Evolutionary conservation across 2,797 vertebrate species (phyloP), one percentile per base, ranked within the genome.

Genomic region (Percopsis omiscomaycus): DNA sequence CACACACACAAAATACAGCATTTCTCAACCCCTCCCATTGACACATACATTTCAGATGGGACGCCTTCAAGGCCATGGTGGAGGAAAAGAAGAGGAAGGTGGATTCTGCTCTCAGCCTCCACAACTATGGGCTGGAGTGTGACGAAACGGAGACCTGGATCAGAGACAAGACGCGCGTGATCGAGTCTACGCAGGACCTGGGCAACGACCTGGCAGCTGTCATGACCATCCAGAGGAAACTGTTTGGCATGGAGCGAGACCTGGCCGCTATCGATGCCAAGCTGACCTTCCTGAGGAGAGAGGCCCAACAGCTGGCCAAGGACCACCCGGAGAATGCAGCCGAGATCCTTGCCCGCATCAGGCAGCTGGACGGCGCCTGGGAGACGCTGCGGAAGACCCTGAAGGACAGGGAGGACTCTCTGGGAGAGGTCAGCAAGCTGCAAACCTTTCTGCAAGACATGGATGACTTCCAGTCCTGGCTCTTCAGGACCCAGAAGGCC

Each of bases 391-490:
- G 91, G 63, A 74, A 78, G 0, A 95, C 95, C 2, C 78, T 99
- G 47, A 90, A 88, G 49, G 93, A 92, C 75, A 87, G 92, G 51
- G 94, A 95, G 14, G 93, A 94, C n/a, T 96, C 94, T 0, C 82
- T 98, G 45, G 95, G 96, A 0, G 95, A 99, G 84, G 95, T 95
- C 37, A 97, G 96, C 85, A 96, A 98, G 85, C 88, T 99, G n/a
- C 96, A 97, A 83, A 92, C 88, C 74, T 98, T 99, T 86, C 89
- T 99, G 61, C 95, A 97, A 69, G 94, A 98, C 70, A 92, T 98
- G 84, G 96, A 98, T 45, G 93, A 97, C 82, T 98, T 99, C 86
- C 95, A 98, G 84, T 91, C 94, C 0, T 98, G 97, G 97, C 94
- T 99, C 0, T 97, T 93, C 9, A 89, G 93, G 28, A 89, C 94